A percentile compares a stretch with the other conserved stretches of the same genome.
Evolutionary conservation across 2,888 invertebrate genomes (phyloP).

Genomic region (Polymixis lichenea): DNA sequence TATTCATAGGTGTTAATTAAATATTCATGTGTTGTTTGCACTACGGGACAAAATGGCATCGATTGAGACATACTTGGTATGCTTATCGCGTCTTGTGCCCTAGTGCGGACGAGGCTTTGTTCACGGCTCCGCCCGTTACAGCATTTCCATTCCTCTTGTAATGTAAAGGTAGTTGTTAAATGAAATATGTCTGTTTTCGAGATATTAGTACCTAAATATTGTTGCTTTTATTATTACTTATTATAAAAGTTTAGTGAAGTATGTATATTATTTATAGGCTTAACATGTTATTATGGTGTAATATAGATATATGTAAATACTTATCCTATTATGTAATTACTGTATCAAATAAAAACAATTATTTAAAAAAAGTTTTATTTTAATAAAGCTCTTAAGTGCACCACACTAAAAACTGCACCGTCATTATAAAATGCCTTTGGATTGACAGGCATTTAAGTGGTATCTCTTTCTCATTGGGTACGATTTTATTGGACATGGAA

Average conservation of each 20-base stretch:
- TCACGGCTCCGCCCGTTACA: not conserved
- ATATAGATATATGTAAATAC: conserved; percentile 67
- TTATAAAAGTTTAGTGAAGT: conserved; percentile 38
- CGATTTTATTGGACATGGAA: not conserved
- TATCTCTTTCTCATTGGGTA: not conserved
- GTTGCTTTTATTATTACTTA: conserved; percentile 48
- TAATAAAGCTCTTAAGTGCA: not conserved
- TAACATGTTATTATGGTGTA: conserved; percentile 60
- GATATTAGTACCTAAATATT: conserved; percentile 45
- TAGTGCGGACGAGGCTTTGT: not conserved
- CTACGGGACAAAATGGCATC: not conserved
- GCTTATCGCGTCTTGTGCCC: not conserved
- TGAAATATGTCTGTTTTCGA: conserved; percentile 12
- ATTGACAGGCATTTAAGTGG: conserved; percentile 3
- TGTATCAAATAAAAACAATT: conserved; percentile 63
- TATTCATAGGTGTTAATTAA: not conserved
- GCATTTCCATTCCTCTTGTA: conserved; percentile 24
- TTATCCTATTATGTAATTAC: conserved; percentile 56
- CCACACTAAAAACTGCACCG: not conserved
- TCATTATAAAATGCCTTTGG: conserved; percentile 1
- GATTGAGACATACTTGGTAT: not conserved
- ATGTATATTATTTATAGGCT: conserved; percentile 56
- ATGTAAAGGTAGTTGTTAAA: conserved; percentile 6
- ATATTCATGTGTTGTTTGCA: not conserved
- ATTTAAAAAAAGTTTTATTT: conserved; percentile 42